These are phyloP conservation scores for Stenichneumon culpator DNA, from an alignment of 2,888 invertebrate species.

Conservation along the genomic window DNA sequence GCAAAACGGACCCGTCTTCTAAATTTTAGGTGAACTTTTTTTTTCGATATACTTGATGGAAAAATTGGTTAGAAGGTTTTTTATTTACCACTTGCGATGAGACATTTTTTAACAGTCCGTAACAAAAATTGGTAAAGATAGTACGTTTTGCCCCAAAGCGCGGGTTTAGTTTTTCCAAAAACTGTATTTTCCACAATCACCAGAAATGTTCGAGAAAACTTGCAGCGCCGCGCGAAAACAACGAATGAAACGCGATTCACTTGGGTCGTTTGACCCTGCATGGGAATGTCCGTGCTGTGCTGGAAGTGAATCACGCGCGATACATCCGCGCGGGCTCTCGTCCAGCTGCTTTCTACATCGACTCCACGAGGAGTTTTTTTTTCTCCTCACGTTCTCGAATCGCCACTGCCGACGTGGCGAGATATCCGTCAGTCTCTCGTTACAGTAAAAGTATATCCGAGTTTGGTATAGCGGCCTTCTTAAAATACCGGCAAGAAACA, in stretches of 20 bases:
- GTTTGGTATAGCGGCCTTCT: constrained; percentile 50
- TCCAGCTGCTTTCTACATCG: constrained; percentile 53
- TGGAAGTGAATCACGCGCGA: constrained; percentile 12
- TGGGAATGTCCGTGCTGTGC: not conserved
- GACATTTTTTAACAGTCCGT: too few relatives aligned
- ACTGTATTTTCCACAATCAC: too few relatives aligned
- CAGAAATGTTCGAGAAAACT: not conserved
- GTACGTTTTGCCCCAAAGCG: too few relatives aligned
- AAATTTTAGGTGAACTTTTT: too few relatives aligned
- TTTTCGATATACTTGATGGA: too few relatives aligned
- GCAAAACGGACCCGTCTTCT: too few relatives aligned
- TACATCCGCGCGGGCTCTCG: constrained; percentile 11
- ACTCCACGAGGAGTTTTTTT: constrained; percentile 23
- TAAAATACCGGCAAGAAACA: constrained; percentile 44
- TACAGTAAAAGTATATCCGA: constrained; percentile 56
- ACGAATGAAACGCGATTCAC: not conserved
- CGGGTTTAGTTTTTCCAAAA: too few relatives aligned
- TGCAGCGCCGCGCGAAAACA: not conserved
- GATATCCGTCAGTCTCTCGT: constrained; percentile 30
- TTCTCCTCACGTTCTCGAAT: not conserved
- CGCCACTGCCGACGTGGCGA: not conserved
- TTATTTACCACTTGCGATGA: too few relatives aligned
- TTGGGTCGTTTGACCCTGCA: not conserved
- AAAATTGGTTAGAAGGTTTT: too few relatives aligned
- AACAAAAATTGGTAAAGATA: too few relatives aligned